phyloP scores from a whole-genome alignment of 2,797 vertebrate species.

The Sebastes ruberrimus region DNA sequence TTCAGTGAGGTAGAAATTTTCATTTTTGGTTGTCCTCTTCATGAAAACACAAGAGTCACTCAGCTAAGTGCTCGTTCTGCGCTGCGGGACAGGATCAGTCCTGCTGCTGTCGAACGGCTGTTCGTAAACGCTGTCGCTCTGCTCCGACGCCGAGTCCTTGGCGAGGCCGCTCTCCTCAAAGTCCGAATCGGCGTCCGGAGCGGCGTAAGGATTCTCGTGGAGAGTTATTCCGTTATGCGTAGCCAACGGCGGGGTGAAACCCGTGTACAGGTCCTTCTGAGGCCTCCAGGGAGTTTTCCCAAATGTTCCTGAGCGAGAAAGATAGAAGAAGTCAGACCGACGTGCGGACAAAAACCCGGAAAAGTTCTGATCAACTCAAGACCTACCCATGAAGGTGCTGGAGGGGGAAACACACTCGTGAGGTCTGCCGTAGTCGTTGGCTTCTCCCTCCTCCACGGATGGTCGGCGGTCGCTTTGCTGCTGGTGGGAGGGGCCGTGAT shows the following conservation, averaged over 20 bases:
- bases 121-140: conserved; percentile 77
- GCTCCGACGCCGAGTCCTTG: conserved; percentile 74
- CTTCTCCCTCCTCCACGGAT: conserved; percentile 73
- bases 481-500: conserved; percentile 62
- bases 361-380: neutral
- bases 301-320: conserved; percentile 88
- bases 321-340: neutral
- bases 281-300: conserved; percentile 92
- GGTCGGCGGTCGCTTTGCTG: conserved; percentile 74
- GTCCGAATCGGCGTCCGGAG: conserved; percentile 81
- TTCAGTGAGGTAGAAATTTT: conserved; percentile 90
- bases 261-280: conserved; percentile 79
- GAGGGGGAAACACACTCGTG: conserved; percentile 69
- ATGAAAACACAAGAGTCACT: conserved; percentile 37
- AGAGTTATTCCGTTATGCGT: conserved; percentile 73
- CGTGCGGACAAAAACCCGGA: accelerated
- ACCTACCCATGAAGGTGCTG: conserved; percentile 91
- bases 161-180: conserved; percentile 66
- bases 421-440: conserved; percentile 71
- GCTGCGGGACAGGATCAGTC: conserved; percentile 77
- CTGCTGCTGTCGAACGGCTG: conserved; percentile 81
- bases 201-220: conserved; percentile 77
- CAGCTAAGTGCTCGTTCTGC: conserved; percentile 82
- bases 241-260: conserved; percentile 52
- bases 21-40: conserved; percentile 71